Conservation (phyloP, 2,888 invertebrate species). For the Spicauda simplicius region DNA sequence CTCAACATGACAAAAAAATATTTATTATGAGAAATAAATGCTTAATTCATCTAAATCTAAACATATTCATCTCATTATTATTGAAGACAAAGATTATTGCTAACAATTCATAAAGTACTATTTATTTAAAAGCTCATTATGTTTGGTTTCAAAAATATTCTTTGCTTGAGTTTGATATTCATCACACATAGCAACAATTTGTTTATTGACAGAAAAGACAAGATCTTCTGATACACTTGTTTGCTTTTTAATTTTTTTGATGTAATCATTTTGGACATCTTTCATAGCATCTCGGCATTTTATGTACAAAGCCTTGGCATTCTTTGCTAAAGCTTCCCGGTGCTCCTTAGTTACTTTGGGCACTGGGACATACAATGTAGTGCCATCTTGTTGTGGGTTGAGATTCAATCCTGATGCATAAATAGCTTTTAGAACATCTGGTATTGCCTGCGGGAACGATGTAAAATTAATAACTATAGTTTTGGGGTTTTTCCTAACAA, state of each 20-base stretch:
- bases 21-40: constrained; percentile 22
- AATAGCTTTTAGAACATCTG: constrained; percentile 90
- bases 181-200: constrained; percentile 89
- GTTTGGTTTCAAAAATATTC: constrained; percentile 86
- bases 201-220: constrained; percentile 86
- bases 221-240: constrained; percentile 89
- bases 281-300: constrained; percentile 91
- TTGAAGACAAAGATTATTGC: background rate
- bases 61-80: background rate
- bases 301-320: constrained; percentile 92
- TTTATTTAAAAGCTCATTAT: constrained; percentile 90
- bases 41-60: constrained; percentile 7
- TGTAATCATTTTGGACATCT: constrained; percentile 89
- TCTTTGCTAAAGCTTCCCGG: constrained; percentile 94
- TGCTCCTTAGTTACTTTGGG: constrained; percentile 98
- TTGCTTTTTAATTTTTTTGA: constrained; percentile 89
- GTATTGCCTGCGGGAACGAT: constrained; percentile 94
- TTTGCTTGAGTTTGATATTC: constrained; percentile 83
- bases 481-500: constrained; percentile 94
- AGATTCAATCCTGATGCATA: constrained; percentile 94
- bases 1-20: constrained; percentile 5
- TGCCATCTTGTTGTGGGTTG: constrained; percentile 98
- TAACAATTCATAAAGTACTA: constrained; percentile 41
- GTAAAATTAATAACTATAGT: constrained; percentile 93
- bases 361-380: constrained; percentile 93